phyloP scores from a whole-genome alignment of 2,888 invertebrate genomes.

The Tetrapedia diversipes region DNA sequence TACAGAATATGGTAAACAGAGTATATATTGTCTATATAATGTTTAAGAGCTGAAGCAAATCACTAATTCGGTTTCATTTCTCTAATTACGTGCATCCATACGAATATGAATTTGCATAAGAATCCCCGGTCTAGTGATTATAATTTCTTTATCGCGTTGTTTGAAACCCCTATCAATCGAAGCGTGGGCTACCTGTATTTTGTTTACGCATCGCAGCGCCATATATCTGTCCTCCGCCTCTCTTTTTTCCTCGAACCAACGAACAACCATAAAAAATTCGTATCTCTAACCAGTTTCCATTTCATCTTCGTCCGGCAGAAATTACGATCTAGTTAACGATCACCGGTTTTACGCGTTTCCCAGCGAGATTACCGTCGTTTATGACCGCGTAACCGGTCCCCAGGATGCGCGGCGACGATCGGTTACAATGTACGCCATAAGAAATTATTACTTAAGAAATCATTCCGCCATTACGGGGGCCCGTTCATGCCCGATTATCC shows the following conservation, averaged over 20 bases:
- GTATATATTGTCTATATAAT: no score
- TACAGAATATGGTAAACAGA: no score
- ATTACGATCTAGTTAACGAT: slow-evolving; percentile 51
- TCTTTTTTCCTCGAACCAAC: not conserved
- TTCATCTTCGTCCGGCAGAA: slow-evolving; percentile 28
- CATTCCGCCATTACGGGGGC: slow-evolving; percentile 7
- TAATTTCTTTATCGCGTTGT: no score
- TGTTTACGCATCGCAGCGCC: no score
- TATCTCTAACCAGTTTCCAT: slow-evolving; percentile 49
- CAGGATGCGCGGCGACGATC: slow-evolving; percentile 38
- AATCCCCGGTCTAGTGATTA: no score
- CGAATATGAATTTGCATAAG: no score
- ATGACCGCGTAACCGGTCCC: slow-evolving; percentile 43
- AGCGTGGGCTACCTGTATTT: not conserved
- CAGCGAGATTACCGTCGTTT: slow-evolving; percentile 50
- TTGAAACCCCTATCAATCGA: no score
- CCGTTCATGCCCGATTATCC: slow-evolving; percentile 30
- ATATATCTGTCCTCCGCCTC: not conserved
- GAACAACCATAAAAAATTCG: slow-evolving; percentile 32
- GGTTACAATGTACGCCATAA: slow-evolving; percentile 47
- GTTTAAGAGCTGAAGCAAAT: no score
- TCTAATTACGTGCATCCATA: no score
- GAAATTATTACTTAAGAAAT: slow-evolving; percentile 50
- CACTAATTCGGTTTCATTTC: no score
- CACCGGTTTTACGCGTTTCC: slow-evolving; percentile 44